Conservation (phyloP, 2,113 vertebrate genomes). For the Psephotus haematonotus region DNA sequence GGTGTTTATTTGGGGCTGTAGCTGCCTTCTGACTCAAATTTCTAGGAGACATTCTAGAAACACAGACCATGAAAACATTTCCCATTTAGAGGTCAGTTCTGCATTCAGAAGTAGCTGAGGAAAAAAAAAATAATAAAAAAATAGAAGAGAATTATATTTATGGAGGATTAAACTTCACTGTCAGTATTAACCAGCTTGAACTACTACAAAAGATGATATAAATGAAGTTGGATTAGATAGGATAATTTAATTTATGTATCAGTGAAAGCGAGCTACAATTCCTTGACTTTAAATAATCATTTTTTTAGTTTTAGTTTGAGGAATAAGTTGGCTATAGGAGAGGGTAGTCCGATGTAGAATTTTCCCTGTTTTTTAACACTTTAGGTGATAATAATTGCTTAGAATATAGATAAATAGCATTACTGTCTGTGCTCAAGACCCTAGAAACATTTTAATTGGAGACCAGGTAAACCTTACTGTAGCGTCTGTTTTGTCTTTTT, state of each 20-base stretch:
- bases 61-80: background rate
- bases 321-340: background rate
- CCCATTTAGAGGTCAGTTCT: background rate
- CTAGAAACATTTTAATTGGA: background rate
- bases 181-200: background rate
- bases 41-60: background rate
- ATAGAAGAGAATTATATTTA: background rate
- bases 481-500: background rate
- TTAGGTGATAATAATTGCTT: rapidly evolving
- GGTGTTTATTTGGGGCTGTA: background rate
- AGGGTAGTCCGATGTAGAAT: rapidly evolving
- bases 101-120: background rate
- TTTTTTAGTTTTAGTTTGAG: background rate
- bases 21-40: background rate
- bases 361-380: background rate
- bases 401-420: background rate
- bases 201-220: background rate
- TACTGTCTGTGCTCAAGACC: background rate
- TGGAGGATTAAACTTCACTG: background rate
- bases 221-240: background rate
- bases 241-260: background rate
- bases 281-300: background rate
- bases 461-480: background rate
- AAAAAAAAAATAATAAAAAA: background rate
- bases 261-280: background rate